Evolutionary conservation across 2,888 invertebrate species (phyloP).

Genomic region (Miltochrista miniata): DNA sequence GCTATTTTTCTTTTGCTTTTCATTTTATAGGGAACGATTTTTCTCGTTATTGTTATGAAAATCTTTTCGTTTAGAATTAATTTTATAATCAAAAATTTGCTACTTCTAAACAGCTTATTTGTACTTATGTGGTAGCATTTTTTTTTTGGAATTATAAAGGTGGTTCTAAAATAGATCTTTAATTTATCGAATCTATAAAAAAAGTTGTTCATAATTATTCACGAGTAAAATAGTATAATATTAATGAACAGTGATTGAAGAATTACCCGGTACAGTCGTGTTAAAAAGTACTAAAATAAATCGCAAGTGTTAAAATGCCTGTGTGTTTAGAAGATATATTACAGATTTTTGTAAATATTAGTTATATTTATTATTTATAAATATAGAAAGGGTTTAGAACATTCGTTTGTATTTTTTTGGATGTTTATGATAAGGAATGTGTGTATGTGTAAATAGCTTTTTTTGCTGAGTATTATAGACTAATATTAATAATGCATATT

Average conservation of each 20-base stretch:
- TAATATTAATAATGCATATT: not conserved
- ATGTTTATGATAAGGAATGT: slow-evolving; percentile 16
- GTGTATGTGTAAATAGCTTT: slow-evolving; percentile 14
- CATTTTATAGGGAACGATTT: too few relatives aligned
- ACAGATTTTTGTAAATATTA: slow-evolving; percentile 38
- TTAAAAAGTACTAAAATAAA: too few relatives aligned
- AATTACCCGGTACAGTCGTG: not conserved
- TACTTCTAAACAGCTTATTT: too few relatives aligned
- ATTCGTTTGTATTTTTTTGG: slow-evolving; percentile 30
- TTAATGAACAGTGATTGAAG: too few relatives aligned
- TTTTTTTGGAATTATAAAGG: too few relatives aligned
- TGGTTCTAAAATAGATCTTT: too few relatives aligned
- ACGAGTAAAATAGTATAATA: too few relatives aligned
- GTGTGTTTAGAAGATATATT: slow-evolving; percentile 20
- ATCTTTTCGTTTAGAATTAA: not conserved
- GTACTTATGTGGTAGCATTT: too few relatives aligned
- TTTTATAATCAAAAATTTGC: not conserved
- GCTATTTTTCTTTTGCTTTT: too few relatives aligned
- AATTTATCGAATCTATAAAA: too few relatives aligned
- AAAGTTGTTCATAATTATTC: too few relatives aligned
- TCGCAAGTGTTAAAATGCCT: slow-evolving; percentile 5
- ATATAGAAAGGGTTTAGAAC: slow-evolving; percentile 12
- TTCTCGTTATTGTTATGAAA: too few relatives aligned
- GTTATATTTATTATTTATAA: slow-evolving; percentile 35
- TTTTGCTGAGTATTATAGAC: not conserved